phyloP scores from a whole-genome alignment of 2,113 vertebrate species.

The Carlito syrichta region DNA sequence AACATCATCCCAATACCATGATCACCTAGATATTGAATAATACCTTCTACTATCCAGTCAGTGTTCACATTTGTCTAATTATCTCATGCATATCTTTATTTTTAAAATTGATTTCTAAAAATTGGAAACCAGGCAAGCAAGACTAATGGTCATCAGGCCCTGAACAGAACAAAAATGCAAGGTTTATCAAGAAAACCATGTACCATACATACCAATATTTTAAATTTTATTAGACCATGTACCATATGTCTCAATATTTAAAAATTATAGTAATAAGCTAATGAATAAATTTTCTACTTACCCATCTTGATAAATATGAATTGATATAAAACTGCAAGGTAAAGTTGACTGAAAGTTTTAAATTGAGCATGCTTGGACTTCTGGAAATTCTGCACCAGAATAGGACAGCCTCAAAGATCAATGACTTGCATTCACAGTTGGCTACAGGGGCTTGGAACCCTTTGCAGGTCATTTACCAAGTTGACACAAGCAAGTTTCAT shows the following conservation, averaged over 20 bases:
- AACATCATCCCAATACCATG: too few relatives aligned
- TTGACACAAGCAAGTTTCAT: not conserved
- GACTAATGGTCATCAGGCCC: not conserved
- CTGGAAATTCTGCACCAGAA: not conserved
- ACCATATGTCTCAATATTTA: too few relatives aligned
- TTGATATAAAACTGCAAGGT: not conserved
- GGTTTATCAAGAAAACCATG: too few relatives aligned
- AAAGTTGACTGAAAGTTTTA: too few relatives aligned
- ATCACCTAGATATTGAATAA: too few relatives aligned
- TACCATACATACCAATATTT: too few relatives aligned
- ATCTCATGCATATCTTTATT: not conserved
- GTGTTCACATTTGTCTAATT: too few relatives aligned
- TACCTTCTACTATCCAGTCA: too few relatives aligned
- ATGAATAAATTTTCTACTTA: not conserved
- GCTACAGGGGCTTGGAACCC: not conserved
- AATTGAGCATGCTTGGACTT: too few relatives aligned
- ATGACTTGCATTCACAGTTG: not conserved
- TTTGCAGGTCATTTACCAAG: not conserved
- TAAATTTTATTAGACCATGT: too few relatives aligned
- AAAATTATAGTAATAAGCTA: too few relatives aligned
- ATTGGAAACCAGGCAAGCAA: not conserved
- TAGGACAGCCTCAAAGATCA: too few relatives aligned
- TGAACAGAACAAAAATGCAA: not conserved
- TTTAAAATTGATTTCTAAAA: not conserved
- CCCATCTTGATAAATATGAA: not conserved